These are phyloP conservation scores for Tetraneura akinire DNA, from an alignment of 1,140 invertebrate genomes.

Conservation along the genomic window DNA sequence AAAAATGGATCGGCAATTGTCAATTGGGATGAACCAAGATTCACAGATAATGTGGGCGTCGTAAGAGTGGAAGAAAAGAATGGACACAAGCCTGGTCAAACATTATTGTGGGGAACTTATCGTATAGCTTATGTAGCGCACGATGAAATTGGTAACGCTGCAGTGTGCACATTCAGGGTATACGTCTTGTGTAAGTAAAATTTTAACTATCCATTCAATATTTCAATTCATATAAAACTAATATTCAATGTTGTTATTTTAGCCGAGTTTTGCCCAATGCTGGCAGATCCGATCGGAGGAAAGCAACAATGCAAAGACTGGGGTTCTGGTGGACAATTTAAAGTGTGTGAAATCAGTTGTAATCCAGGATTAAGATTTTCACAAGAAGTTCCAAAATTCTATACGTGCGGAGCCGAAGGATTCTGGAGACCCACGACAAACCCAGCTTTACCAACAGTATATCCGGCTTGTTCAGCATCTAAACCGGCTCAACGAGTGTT, in stretches of 20 bases:
- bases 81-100: conserved; percentile 86
- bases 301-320: conserved; percentile 89
- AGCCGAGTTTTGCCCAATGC: conserved; percentile 87
- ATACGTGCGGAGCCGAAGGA: conserved; percentile 93
- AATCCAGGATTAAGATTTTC: conserved; percentile 85
- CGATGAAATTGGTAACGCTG: conserved; percentile 87
- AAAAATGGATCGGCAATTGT: conserved; percentile 89
- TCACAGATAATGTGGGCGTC: conserved; percentile 84
- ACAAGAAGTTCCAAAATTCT: conserved; percentile 88
- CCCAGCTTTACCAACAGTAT: conserved; percentile 76
- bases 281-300: conserved; percentile 86
- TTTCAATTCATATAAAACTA: neutral
- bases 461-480: conserved; percentile 85
- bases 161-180: conserved; percentile 90
- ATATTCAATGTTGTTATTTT: conserved; percentile 55
- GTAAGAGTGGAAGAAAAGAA: conserved; percentile 79
- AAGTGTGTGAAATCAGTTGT: conserved; percentile 87
- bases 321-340: conserved; percentile 94
- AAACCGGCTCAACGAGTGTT: conserved; percentile 88
- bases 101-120: conserved; percentile 88
- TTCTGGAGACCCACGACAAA: conserved; percentile 89
- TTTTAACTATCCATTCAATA: neutral
- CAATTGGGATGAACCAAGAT: conserved; percentile 91
- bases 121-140: conserved; percentile 91
- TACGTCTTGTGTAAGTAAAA: conserved; percentile 77